These are phyloP conservation scores for Heterodera schachtii DNA, from an alignment of 1,140 invertebrate genomes.

Conservation along the genomic window DNA sequence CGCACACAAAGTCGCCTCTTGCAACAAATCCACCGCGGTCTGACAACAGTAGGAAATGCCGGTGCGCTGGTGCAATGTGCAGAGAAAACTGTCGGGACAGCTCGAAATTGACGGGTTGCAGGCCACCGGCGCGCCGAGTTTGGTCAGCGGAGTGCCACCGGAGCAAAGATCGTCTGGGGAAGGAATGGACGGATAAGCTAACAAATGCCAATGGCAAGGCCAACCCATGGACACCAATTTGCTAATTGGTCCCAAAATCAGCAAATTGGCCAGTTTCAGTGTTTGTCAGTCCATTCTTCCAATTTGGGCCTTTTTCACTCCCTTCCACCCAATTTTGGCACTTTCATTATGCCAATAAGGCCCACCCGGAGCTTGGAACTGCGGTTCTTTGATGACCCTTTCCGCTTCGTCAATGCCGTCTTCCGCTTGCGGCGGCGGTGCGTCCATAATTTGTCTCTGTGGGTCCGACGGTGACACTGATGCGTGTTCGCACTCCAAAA, in stretches of 20 bases:
- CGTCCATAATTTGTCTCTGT: conserved; percentile 5
- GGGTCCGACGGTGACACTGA: neutral
- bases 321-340: neutral
- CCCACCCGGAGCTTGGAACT: conserved; percentile 60
- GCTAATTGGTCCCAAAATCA: too few relatives aligned
- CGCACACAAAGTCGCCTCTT: conserved; percentile 42
- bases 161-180: conserved; percentile 58
- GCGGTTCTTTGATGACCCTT: conserved; percentile 50
- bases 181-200: neutral
- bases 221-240: neutral
- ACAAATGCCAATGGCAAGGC: neutral
- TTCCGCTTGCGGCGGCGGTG: neutral
- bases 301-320: neutral
- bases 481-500: conserved; percentile 52
- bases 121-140: conserved; percentile 59
- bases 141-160: conserved; percentile 62
- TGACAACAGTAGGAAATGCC: conserved; percentile 65
- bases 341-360: neutral
- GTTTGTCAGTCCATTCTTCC: neutral
- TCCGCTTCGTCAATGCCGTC: neutral
- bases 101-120: conserved; percentile 63
- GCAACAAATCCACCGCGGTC: conserved; percentile 29
- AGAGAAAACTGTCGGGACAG: conserved; percentile 64
- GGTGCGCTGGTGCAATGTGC: conserved; percentile 60
- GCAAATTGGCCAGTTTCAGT: too few relatives aligned